These are phyloP conservation scores for Coranthus polyacanthus DNA, from an alignment of 2,797 vertebrate species.

Conservation along the genomic window DNA sequence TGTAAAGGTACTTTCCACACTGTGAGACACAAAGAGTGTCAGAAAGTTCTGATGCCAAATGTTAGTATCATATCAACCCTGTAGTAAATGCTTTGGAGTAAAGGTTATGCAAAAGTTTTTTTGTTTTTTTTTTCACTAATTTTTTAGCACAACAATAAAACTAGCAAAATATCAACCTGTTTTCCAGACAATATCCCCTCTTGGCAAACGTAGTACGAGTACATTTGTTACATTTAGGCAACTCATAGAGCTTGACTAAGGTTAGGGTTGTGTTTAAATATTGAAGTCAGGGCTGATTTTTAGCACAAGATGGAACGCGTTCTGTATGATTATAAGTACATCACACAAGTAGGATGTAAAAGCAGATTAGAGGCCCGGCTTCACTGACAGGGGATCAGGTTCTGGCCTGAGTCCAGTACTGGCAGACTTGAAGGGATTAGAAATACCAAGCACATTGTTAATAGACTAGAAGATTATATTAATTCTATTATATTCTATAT, in stretches of 20 bases:
- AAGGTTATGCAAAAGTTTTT: too few relatives aligned
- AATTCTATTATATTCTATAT: not conserved
- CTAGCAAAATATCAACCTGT: too few relatives aligned
- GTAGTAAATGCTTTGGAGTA: too few relatives aligned
- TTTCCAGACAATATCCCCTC: too few relatives aligned
- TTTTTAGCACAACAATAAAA: too few relatives aligned
- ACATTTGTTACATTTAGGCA: not conserved
- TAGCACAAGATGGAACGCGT: not conserved
- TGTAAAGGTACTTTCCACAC: conserved; percentile 25
- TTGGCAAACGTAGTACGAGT: too few relatives aligned
- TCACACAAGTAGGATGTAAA: too few relatives aligned
- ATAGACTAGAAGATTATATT: conserved; percentile 4
- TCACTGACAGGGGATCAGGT: conserved; percentile 32
- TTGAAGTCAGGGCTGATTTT: not conserved
- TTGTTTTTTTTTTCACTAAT: too few relatives aligned
- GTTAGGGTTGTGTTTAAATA: not conserved
- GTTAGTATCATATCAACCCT: conserved; percentile 1
- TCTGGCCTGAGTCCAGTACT: conserved; percentile 19
- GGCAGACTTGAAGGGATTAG: conserved; percentile 4
- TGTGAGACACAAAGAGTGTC: conserved; percentile 23
- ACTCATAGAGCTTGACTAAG: too few relatives aligned
- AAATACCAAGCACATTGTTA: not conserved
- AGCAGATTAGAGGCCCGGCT: conserved; percentile 18
- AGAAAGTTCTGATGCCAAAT: conserved; percentile 20
- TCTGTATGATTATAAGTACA: too few relatives aligned